These are phyloP conservation scores for Drosophila dives DNA, from an alignment of 2,888 invertebrate species.

Conservation along the genomic window DNA sequence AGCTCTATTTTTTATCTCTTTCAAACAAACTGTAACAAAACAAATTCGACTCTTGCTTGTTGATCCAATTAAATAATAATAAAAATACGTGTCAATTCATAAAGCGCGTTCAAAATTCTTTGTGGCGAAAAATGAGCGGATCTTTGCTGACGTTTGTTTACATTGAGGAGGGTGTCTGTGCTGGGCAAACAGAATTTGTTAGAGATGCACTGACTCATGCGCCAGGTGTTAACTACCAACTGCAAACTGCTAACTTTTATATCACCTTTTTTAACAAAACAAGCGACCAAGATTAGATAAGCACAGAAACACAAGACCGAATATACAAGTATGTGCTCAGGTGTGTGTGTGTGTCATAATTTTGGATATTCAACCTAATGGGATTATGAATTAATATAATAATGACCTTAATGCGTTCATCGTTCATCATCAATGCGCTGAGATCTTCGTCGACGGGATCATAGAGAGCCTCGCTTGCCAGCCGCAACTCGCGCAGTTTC, in stretches of 20 bases:
- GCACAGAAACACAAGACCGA: constrained; percentile 14
- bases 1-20: constrained; percentile 27
- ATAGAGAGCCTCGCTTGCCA: constrained; percentile 93
- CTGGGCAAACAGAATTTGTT: constrained; percentile 67
- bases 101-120: neutral
- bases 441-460: constrained; percentile 94
- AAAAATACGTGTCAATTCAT: neutral
- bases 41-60: neutral
- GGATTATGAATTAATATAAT: constrained; percentile 4
- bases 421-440: constrained; percentile 88
- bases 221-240: constrained; percentile 66
- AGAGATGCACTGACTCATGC: constrained; percentile 58
- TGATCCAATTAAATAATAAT: neutral
- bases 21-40: neutral
- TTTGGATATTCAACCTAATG: constrained; percentile 24
- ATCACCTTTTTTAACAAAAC: constrained; percentile 41
- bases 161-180: constrained; percentile 56
- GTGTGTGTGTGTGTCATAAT: constrained; percentile 40
- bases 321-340: neutral
- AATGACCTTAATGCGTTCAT: constrained; percentile 87
- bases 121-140: neutral
- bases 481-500: constrained; percentile 92
- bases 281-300: constrained; percentile 68
- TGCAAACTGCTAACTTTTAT: constrained; percentile 47
- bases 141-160: constrained; percentile 58